Conservation (phyloP, 2,113 vertebrate species). For the Clarias magur region DNA sequence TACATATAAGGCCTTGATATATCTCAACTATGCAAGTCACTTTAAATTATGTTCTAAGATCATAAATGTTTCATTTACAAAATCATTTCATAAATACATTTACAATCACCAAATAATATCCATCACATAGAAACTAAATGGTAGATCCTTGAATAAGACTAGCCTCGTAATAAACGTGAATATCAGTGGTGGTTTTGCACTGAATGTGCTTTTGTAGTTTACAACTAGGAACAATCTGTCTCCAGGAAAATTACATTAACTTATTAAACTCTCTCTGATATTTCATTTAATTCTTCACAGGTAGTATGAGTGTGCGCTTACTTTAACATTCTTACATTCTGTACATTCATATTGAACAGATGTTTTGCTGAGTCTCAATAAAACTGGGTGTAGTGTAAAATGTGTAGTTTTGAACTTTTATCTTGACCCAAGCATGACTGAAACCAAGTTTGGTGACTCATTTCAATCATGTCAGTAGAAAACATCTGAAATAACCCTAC, state of each 20-base stretch:
- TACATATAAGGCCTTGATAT: constrained; percentile 3
- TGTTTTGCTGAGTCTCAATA: neutral
- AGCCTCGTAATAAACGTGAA: neutral
- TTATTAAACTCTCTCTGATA: constrained; percentile 10
- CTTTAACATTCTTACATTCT: constrained; percentile 18
- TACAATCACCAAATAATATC: constrained; percentile 32
- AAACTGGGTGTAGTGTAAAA: neutral
- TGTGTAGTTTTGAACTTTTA: neutral
- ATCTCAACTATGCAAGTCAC: constrained; percentile 8
- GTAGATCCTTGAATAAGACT: neutral
- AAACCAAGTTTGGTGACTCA: neutral
- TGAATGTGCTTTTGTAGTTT: neutral
- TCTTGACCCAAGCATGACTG: neutral
- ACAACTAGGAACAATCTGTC: neutral
- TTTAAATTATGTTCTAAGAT: constrained; percentile 16
- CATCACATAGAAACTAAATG: neutral
- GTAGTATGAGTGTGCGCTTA: constrained; percentile 1
- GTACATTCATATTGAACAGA: constrained; percentile 25
- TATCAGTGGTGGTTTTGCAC: constrained; percentile 6
- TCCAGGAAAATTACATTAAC: neutral
- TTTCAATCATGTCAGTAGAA: neutral
- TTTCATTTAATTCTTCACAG: neutral
- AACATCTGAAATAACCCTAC: neutral
- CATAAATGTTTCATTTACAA: constrained; percentile 26
- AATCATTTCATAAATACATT: constrained; percentile 40